Conservation (phyloP, 2,797 vertebrate species). For the Pempheris klunzingeri region DNA sequence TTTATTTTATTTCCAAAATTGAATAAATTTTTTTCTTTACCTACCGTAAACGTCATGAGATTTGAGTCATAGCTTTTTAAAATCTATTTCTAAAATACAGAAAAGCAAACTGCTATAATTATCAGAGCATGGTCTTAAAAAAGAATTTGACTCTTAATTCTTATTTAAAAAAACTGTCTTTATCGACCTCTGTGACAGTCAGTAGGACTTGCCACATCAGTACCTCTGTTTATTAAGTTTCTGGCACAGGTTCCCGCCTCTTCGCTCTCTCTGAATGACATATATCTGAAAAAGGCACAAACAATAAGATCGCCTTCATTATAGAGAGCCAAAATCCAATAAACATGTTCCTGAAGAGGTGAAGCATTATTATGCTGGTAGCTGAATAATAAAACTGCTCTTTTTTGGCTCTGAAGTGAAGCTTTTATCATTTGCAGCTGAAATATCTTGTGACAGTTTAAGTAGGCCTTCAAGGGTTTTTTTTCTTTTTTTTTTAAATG, state of each 20-base stretch:
- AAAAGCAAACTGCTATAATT: not conserved
- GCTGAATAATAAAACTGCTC: slow-evolving; percentile 24
- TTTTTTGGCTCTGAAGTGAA: not conserved
- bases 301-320: slow-evolving; percentile 7
- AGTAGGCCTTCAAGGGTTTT: slow-evolving; percentile 20
- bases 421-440: slow-evolving; percentile 28
- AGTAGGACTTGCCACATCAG: not conserved
- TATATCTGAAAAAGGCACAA: slow-evolving; percentile 14
- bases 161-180: not conserved
- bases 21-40: not conserved
- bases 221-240: not conserved
- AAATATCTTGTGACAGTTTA: slow-evolving; percentile 41
- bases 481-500: slow-evolving; percentile 42
- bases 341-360: slow-evolving; percentile 6
- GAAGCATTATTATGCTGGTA: slow-evolving; percentile 22
- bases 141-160: not conserved
- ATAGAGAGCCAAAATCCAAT: slow-evolving; percentile 1
- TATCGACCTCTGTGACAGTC: not conserved
- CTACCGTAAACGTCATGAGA: not conserved
- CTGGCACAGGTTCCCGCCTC: not conserved
- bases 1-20: not conserved
- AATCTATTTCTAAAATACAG: not conserved
- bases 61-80: not conserved
- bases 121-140: not conserved
- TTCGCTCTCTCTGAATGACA: not conserved